Evolutionary conservation across 2,888 invertebrate species (phyloP).

Genomic region (Seladonia tumulorum): DNA sequence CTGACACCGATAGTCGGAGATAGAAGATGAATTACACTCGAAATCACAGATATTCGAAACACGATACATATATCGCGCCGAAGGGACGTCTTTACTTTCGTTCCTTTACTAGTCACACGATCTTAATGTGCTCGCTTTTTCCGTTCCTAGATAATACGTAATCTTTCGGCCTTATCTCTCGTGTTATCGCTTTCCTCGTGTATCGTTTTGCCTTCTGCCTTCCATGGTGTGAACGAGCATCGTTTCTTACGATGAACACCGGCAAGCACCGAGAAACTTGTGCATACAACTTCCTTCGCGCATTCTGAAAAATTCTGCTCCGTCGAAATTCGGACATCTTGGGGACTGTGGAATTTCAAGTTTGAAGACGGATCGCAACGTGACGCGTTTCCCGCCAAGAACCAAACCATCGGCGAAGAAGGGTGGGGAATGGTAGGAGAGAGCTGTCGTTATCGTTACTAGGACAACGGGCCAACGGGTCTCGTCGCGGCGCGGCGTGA

Average conservation of each 20-base stretch:
- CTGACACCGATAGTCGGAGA: neutral
- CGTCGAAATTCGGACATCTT: neutral
- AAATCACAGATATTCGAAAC: neutral
- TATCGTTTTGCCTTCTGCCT: constrained; percentile 25
- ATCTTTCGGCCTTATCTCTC: constrained; percentile 38
- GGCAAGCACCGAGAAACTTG: neutral
- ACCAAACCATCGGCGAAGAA: constrained; percentile 31
- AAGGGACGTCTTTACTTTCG: neutral
- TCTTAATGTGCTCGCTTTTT: constrained; percentile 24
- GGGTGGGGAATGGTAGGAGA: neutral
- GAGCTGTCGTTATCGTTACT: constrained; percentile 36
- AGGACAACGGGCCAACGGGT: constrained; percentile 42
- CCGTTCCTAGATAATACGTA: constrained; percentile 34
- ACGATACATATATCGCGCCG: neutral
- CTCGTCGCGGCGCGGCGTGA: constrained; percentile 22
- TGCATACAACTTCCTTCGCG: neutral
- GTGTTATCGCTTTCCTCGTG: constrained; percentile 32
- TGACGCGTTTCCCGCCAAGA: constrained; percentile 77
- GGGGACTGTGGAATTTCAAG: neutral
- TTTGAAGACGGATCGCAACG: constrained; percentile 48
- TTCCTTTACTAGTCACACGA: neutral
- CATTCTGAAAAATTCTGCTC: neutral
- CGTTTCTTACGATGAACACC: neutral
- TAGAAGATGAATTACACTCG: neutral
- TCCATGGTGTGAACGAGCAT: constrained; percentile 2